Evolutionary conservation across 2,113 vertebrate species (phyloP).

Genomic region (Pholis gunnellus): DNA sequence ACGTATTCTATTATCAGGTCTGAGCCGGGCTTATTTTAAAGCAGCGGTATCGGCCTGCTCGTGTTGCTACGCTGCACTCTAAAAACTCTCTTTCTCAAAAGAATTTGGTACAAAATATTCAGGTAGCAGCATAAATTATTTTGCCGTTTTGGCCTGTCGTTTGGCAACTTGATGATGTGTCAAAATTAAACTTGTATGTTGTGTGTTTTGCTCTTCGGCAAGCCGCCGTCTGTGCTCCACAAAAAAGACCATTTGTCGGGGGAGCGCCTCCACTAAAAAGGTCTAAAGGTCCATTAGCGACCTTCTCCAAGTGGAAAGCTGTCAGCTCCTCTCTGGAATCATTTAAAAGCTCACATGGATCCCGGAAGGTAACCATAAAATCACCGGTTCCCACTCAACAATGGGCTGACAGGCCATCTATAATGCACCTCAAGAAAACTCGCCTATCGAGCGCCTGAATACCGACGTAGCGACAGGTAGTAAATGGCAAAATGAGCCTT

Average conservation of each 20-base stretch:
- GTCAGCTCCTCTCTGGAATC: neutral
- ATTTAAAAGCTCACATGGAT: neutral
- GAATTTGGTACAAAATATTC: too few species aligned
- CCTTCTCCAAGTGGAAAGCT: neutral
- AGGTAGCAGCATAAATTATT: too few species aligned
- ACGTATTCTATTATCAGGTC: neutral
- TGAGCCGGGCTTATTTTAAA: neutral
- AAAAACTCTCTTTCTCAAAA: too few species aligned
- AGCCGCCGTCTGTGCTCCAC: too few species aligned
- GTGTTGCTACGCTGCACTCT: too few species aligned
- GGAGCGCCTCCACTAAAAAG: too few species aligned
- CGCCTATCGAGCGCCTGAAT: conserved; percentile 19
- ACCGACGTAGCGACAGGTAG: neutral
- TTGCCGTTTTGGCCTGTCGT: too few species aligned
- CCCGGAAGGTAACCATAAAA: conserved; percentile 1
- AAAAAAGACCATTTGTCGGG: too few species aligned
- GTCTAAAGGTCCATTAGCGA: neutral
- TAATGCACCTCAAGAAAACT: neutral
- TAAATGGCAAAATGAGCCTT: conserved; percentile 12
- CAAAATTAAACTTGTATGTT: too few species aligned
- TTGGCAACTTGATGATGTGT: too few species aligned
- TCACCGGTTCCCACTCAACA: neutral
- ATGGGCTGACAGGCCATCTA: neutral
- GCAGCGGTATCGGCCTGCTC: too few species aligned
- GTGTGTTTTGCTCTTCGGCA: too few species aligned